A percentile compares a stretch with the other conserved stretches of the same genome.
Conservation (phyloP, 2,888 invertebrate genomes). For the Zygaena filipendulae region DNA sequence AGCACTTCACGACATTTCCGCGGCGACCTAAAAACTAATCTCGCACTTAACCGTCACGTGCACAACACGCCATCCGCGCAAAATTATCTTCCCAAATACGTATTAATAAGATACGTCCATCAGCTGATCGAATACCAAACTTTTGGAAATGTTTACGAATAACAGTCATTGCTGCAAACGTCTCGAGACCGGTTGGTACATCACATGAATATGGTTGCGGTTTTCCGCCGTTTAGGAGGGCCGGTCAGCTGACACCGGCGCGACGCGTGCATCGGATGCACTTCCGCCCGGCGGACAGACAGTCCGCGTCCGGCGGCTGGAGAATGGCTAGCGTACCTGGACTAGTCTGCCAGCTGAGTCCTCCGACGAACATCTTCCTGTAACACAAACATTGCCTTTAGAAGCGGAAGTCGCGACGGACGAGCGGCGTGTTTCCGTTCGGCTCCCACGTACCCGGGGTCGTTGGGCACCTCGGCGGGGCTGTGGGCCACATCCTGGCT, state of each 20-base stretch:
- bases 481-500: constrained; percentile 84
- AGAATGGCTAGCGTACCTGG: constrained; percentile 81
- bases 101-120: constrained; percentile 42
- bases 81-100: constrained; percentile 26
- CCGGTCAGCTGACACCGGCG: constrained; percentile 33
- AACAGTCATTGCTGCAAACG: constrained; percentile 38
- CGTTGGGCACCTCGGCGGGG: constrained; percentile 93
- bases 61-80: constrained; percentile 27
- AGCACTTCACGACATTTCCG: constrained; percentile 25
- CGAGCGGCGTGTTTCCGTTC: constrained; percentile 18
- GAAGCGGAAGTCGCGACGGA: constrained; percentile 26
- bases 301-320: constrained; percentile 33
- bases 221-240: constrained; percentile 29
- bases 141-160: constrained; percentile 56
- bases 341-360: constrained; percentile 99
- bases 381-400: constrained; percentile 72
- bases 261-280: constrained; percentile 43
- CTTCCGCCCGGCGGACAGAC: constrained; percentile 34
- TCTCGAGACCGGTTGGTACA: constrained; percentile 27
- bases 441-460: constrained; percentile 82
- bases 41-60: constrained; percentile 25
- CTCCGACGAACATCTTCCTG: constrained; percentile 99
- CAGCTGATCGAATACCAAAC: constrained; percentile 67
- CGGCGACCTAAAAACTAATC: constrained; percentile 19
- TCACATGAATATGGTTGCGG: constrained; percentile 24